Conservation (phyloP, 2,888 invertebrate species). For the Melanchra persicariae region DNA sequence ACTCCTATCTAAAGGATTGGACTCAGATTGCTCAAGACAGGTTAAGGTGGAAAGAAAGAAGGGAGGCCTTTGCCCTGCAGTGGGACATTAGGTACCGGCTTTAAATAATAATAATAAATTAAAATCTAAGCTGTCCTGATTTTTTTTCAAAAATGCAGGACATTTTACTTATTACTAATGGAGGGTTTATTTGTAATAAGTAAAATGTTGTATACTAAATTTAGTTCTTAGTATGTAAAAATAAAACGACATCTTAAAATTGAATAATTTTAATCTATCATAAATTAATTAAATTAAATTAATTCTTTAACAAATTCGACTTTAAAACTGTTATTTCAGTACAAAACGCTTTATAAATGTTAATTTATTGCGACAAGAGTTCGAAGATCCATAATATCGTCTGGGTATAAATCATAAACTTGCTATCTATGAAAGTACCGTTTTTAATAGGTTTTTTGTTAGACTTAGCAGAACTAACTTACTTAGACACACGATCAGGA, state of each 20-base stretch:
- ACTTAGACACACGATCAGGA: slow-evolving; percentile 5
- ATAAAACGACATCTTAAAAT: background rate
- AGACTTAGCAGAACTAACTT: background rate
- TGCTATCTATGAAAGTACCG: slow-evolving; percentile 54
- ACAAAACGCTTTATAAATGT: slow-evolving; percentile 36
- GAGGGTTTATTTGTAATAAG: no score
- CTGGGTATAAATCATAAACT: slow-evolving; percentile 42
- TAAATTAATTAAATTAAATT: slow-evolving; percentile 11
- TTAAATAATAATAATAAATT: no score
- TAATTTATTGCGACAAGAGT: slow-evolving; percentile 57
- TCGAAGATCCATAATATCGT: slow-evolving; percentile 50
- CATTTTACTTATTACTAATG: no score
- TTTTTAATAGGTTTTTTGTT: slow-evolving; percentile 48
- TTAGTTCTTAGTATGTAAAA: background rate
- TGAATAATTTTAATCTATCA: background rate
- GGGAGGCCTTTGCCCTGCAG: no score
- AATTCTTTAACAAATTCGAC: slow-evolving; percentile 16
- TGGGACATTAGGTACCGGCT: no score
- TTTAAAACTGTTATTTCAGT: slow-evolving; percentile 34
- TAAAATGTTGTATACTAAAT: no score
- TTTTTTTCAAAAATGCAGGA: no score
- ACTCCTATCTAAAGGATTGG: no score
- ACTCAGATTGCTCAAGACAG: no score
- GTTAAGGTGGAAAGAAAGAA: no score
- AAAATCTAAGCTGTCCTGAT: no score